Percentiles rank a stretch among this genome's conserved stretches.
Evolutionary conservation across 1,140 invertebrate species (phyloP).

Genomic region (Thrips palmi): DNA sequence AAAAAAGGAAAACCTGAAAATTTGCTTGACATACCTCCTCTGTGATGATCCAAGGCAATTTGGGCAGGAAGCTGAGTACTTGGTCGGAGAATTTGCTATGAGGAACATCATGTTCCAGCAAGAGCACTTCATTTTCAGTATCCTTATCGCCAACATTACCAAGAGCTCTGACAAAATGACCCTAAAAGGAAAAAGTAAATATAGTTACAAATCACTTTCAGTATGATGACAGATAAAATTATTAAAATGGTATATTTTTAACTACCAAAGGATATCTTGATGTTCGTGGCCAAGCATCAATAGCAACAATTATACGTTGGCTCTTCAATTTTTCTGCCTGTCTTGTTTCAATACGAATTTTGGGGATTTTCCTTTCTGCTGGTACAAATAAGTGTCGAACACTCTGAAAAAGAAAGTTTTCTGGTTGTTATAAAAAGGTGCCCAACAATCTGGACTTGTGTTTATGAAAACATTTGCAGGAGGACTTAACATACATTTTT

Average conservation of each 20-base stretch:
- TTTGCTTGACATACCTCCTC: slow-evolving; percentile 36
- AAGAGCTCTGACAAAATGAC: slow-evolving; percentile 75
- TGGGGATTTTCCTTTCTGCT: slow-evolving; percentile 75
- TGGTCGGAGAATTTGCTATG: slow-evolving; percentile 87
- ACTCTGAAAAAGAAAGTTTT: slow-evolving; percentile 27
- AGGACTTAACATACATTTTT: too few species aligned
- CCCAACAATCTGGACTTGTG: slow-evolving; percentile 7
- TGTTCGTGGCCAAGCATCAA: slow-evolving; percentile 81
- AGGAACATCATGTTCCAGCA: slow-evolving; percentile 94
- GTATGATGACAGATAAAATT: not conserved
- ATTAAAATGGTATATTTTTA: slow-evolving; percentile 10
- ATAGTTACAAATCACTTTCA: not conserved
- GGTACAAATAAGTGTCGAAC: slow-evolving; percentile 73
- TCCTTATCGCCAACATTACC: slow-evolving; percentile 69
- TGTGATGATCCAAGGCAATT: slow-evolving; percentile 76
- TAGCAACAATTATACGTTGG: slow-evolving; percentile 80
- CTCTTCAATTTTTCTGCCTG: slow-evolving; percentile 61
- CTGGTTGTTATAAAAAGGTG: slow-evolving; percentile 5
- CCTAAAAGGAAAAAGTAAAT: too few species aligned
- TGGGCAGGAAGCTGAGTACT: slow-evolving; percentile 81
- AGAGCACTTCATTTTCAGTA: slow-evolving; percentile 88
- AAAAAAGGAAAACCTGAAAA: not conserved
- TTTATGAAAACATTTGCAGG: slow-evolving; percentile 14
- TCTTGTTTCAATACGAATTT: slow-evolving; percentile 79
- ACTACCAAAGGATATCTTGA: slow-evolving; percentile 50